These are phyloP conservation scores for Argynnis bischoffii DNA, from an alignment of 2,888 invertebrate genomes.

Conservation along the genomic window DNA sequence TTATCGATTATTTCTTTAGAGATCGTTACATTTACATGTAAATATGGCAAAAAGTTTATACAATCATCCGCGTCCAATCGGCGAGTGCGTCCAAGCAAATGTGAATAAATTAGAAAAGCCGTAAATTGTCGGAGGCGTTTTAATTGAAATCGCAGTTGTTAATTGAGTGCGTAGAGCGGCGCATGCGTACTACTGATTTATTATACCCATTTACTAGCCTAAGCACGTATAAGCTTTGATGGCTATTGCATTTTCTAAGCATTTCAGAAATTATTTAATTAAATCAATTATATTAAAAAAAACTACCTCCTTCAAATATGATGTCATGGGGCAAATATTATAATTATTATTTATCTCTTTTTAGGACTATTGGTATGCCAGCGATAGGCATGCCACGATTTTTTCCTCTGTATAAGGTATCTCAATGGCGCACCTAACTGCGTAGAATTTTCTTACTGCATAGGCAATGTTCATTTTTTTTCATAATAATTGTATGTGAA, in stretches of 20 bases:
- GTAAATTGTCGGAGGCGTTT: constrained; percentile 74
- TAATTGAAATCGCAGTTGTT: constrained; percentile 78
- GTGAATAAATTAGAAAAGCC: constrained; percentile 71
- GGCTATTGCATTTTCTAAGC: constrained; percentile 38
- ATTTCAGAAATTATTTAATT: constrained; percentile 35
- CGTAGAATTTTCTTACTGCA: too few species aligned
- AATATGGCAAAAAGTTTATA: constrained; percentile 36
- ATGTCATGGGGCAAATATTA: neutral
- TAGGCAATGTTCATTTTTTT: too few species aligned
- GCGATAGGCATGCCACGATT: too few species aligned
- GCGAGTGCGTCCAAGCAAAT: constrained; percentile 54
- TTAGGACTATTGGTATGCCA: too few species aligned
- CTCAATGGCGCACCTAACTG: too few species aligned
- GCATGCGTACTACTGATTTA: constrained; percentile 72
- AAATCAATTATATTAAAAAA: neutral
- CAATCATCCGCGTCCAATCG: constrained; percentile 38
- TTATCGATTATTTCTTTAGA: constrained; percentile 25
- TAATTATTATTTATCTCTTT: neutral
- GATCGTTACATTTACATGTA: constrained; percentile 31
- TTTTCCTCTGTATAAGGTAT: too few species aligned
- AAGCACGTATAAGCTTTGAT: constrained; percentile 49
- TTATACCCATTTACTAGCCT: constrained; percentile 60
- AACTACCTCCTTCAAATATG: neutral
- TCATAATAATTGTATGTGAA: too few species aligned
- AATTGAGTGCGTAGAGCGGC: constrained; percentile 68